Conservation (phyloP, 1,140 invertebrate species). For the Danaus plexippus region DNA sequence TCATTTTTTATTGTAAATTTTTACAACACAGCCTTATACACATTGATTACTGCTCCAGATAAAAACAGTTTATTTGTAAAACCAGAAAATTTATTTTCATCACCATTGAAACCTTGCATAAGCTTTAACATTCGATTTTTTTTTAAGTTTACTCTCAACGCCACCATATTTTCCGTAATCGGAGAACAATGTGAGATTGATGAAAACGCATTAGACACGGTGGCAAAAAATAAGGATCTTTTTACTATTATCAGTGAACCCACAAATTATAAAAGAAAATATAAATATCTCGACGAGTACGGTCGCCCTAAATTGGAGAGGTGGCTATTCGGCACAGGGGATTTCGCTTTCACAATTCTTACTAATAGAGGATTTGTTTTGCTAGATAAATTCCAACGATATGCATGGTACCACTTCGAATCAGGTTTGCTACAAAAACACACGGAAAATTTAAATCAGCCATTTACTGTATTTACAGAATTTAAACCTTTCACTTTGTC, state of each 20-base stretch:
- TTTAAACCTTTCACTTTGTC: conserved; percentile 18
- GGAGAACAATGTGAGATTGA: conserved; percentile 21
- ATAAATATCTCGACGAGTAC: conserved; percentile 28
- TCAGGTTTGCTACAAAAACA: conserved; percentile 15
- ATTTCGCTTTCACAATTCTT: conserved; percentile 10
- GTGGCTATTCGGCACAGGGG: background rate
- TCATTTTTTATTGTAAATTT: conserved; percentile 44
- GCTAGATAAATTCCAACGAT: conserved; percentile 11
- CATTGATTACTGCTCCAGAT: conserved; percentile 32
- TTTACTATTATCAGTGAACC: conserved; percentile 34
- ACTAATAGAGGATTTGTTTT: conserved; percentile 19
- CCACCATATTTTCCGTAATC: conserved; percentile 22
- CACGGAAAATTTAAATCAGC: conserved; percentile 5
- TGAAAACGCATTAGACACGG: conserved; percentile 23
- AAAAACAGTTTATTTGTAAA: conserved; percentile 11
- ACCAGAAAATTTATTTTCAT: conserved; percentile 17
- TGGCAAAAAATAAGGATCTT: conserved; percentile 26
- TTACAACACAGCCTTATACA: conserved; percentile 39
- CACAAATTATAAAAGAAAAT: conserved; percentile 27
- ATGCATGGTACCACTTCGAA: conserved; percentile 15
- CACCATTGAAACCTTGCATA: conserved; percentile 34
- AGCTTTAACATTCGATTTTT: conserved; percentile 21
- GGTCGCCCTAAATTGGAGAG: conserved; percentile 30
- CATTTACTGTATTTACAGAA: conserved; percentile 9
- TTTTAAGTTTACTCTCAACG: conserved; percentile 30